Evolutionary conservation across 2,888 invertebrate genomes (phyloP).

Genomic region (Calliopum simillimum): DNA sequence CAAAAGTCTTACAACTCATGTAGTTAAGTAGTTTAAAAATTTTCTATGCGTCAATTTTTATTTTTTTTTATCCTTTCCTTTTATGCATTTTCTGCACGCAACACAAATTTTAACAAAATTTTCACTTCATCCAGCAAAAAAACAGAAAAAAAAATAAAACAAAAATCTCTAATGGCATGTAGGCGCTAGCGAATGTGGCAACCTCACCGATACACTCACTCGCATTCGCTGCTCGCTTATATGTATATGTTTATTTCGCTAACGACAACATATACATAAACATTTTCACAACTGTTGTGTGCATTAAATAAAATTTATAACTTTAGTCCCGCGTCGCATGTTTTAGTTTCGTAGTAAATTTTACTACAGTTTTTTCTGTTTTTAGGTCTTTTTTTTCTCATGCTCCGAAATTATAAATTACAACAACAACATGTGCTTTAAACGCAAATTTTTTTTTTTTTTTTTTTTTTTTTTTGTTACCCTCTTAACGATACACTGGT

Average conservation of each 20-base stretch:
- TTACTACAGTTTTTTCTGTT: neutral
- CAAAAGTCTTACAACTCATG: no score
- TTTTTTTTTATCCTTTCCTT: neutral
- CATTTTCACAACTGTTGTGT: neutral
- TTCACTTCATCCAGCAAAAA: no score
- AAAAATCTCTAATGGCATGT: slow-evolving; percentile 14
- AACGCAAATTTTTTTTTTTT: no score
- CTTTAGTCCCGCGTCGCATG: slow-evolving; percentile 17
- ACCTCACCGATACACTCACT: neutral
- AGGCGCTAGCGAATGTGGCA: neutral
- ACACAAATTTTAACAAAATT: no score
- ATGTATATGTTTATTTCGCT: neutral
- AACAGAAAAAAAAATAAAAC: neutral
- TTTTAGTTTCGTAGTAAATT: slow-evolving; percentile 3
- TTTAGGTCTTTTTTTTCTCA: no score
- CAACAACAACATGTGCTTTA: slow-evolving; percentile 11
- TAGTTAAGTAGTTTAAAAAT: no score
- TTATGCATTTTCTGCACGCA: neutral
- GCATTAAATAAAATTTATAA: slow-evolving; percentile 18
- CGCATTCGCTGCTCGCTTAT: neutral
- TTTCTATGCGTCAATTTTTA: neutral
- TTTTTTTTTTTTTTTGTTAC: no score
- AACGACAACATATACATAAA: neutral
- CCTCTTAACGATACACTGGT: neutral
- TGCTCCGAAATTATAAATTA: slow-evolving; percentile 5